Evolutionary conservation across 2,888 invertebrate genomes (phyloP), one percentile per base, ranked within the genome.

Genomic region (Tiliacea citrago): DNA sequence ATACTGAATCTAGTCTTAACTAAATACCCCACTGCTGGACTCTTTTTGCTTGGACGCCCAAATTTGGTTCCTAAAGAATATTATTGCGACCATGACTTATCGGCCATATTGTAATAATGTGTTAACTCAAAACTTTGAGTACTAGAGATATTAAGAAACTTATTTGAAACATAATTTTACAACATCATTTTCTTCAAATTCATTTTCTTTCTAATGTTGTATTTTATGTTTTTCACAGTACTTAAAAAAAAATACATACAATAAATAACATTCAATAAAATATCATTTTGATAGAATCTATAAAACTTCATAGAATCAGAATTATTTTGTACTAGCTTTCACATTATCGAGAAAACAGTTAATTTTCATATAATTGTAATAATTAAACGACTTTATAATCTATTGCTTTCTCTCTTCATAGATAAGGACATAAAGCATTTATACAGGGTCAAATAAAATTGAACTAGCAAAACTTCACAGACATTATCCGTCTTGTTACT

Each of bases 291-390:
- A 42, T 57, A 75, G 9, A 63, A 51, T 77, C 18, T 58, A 35
- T 45, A 21, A 77, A 77, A 45, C 49, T 67, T 77, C 77, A 51
- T 51, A 35, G 3, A 18, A 45, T 68, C 35, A 45, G 21, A 49
- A 45, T 35, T 57, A 45, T 49, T 67, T 58, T 62, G 62, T 62
- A 62, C 45, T 53, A 21, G 42, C 3, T 53, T 62, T 21, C 18
- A 45, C n/a, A 73, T 16, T n/a, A 12, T 24, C 0, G 16, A 12
- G 16, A 61, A 61, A 60, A 42, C 49, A 16, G 8, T 24, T 72
- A 9, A n/a, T 73, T 47, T 72, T 57, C 29, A 72, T 9, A 45
- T 16, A 24, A 60, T 18, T 65, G 13, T 21, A 47, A 7, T n/a
- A 35, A 62, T 62, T 16, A 62, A 29, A 35, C n/a, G 18, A 67